Base-by-base conservation (phyloP, 2,888 invertebrate genomes). In the Brachypalpus laphriformis region DNA sequence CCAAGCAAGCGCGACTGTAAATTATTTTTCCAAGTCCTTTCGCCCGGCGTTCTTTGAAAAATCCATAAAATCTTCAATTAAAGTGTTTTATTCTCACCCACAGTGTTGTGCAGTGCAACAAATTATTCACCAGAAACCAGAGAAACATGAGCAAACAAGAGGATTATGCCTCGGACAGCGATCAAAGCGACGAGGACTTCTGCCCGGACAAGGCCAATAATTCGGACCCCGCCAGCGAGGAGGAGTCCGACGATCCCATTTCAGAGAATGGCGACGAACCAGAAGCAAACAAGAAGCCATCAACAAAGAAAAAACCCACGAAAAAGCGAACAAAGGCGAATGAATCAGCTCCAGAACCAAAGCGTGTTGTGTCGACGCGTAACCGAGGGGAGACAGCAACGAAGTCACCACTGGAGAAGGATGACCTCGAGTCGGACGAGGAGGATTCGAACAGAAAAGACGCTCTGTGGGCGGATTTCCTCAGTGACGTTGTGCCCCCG, bases 141-240 rank as follows among this genome's bases (percentile, higher is more conserved):
- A 54, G n/a, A 47, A 68, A 42, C 25, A 91, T 90, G 89, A 92
- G 92, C 51, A 90, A 92, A 85, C 91, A 92, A 80, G 91, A 92
- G 86, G 92, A 93, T 47, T 92, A 93, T 86, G 91, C 92, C 0
- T 95, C 95, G 11, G 95, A 94, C 71, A 95, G 95, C 87, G 96
- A 96, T 88, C 93, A 94, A 87, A 96, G 96, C 90, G 97, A 97
- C 90, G 96, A 96, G 87, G 96, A 97, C 89, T 97, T 95, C 90
- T 93, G 95, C 82, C 96, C 96, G 28, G 94, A 94, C 87, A 89
- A 89, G 63, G 80, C 85, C 40, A 94, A 93, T 85, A 94, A 93
- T 47, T 86, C 87, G 63, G 91, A 89, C 56, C 86, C 83, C 20
- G 83, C 87, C 4, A 90, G 91, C 59, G 95, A 95, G 89, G 92